Evolutionary conservation across 2,797 vertebrate genomes (phyloP).

Genomic region (Ara ararauna): DNA sequence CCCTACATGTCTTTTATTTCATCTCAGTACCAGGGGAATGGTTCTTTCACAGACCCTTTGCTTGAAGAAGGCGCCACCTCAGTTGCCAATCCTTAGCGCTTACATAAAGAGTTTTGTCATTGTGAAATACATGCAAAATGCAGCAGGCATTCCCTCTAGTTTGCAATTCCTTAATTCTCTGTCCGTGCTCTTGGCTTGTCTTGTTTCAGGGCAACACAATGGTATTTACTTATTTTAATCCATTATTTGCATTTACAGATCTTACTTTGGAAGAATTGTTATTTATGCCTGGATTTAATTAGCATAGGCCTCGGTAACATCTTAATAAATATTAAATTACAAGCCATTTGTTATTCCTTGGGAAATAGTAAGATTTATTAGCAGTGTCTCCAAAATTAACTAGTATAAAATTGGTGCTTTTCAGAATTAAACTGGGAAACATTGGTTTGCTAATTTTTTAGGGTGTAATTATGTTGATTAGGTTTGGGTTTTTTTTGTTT

Average conservation of each 20-base stretch:
- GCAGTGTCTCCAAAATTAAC: constrained; percentile 46
- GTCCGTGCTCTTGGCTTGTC: not conserved
- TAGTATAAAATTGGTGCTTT: constrained; percentile 56
- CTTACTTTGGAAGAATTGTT: constrained; percentile 59
- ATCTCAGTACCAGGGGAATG: not conserved
- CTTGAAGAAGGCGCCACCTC: constrained; percentile 29
- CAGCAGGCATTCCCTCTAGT: not conserved
- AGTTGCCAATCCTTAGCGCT: constrained; percentile 22
- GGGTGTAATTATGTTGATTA: constrained; percentile 10
- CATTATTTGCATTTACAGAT: constrained; percentile 65
- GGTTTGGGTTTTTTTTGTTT: too few relatives aligned
- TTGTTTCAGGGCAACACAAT: not conserved
- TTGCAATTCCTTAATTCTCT: not conserved
- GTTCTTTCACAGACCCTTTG: constrained; percentile 49
- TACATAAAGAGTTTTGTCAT: not conserved
- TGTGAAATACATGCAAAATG: constrained; percentile 25
- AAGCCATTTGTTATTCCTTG: constrained; percentile 55
- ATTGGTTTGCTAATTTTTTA: constrained; percentile 43
- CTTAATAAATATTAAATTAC: constrained; percentile 71
- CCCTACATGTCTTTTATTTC: not conserved
- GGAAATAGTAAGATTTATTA: constrained; percentile 73
- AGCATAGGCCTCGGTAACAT: constrained; percentile 37
- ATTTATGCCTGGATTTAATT: constrained; percentile 67
- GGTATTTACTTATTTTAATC: constrained; percentile 60
- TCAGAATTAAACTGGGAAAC: constrained; percentile 37